Percentiles rank a stretch among this genome's conserved stretches.
These are phyloP conservation scores for Hyperoplus immaculatus DNA, from an alignment of 2,797 vertebrate species.

Conservation along the genomic window DNA sequence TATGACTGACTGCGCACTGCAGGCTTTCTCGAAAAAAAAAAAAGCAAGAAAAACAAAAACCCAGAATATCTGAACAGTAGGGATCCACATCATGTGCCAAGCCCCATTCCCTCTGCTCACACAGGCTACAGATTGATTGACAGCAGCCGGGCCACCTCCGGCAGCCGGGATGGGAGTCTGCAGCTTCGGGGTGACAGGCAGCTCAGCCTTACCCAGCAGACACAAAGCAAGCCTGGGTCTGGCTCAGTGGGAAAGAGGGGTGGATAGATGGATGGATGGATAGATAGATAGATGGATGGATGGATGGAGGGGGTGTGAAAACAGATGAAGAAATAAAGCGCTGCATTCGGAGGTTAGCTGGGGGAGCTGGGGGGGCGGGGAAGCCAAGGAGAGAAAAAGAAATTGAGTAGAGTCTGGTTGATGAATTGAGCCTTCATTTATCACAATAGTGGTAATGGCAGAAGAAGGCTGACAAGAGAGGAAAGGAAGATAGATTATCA, in stretches of 20 bases:
- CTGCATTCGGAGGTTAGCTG: conserved; percentile 51
- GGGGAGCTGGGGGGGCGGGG: conserved; percentile 34
- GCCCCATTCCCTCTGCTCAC: conserved; percentile 48
- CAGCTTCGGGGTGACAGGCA: conserved; percentile 69
- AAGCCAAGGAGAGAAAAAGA: conserved; percentile 35
- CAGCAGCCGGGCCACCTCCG: conserved; percentile 68
- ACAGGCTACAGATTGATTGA: conserved; percentile 70
- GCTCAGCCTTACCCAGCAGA: conserved; percentile 61
- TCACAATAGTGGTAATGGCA: conserved; percentile 74
- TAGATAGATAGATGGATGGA: conserved; percentile 41
- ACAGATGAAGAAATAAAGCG: conserved; percentile 70
- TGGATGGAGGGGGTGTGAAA: conserved; percentile 25
- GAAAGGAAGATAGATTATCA: conserved; percentile 74
- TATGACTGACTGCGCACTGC: background rate
- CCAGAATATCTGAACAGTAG: conserved; percentile 59
- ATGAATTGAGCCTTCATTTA: conserved; percentile 81
- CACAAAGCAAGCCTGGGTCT: conserved; percentile 66
- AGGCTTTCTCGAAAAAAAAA: conserved; percentile 1
- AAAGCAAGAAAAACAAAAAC: background rate
- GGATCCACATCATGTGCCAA: conserved; percentile 64
- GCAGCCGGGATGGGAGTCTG: conserved; percentile 65
- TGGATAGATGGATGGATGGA: conserved; percentile 48
- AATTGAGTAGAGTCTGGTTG: conserved; percentile 62
- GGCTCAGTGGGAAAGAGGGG: conserved; percentile 54
- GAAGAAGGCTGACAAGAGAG: conserved; percentile 71